These are phyloP conservation scores for Trichopria drosophilae DNA, from an alignment of 2,888 invertebrate species.

Conservation along the genomic window DNA sequence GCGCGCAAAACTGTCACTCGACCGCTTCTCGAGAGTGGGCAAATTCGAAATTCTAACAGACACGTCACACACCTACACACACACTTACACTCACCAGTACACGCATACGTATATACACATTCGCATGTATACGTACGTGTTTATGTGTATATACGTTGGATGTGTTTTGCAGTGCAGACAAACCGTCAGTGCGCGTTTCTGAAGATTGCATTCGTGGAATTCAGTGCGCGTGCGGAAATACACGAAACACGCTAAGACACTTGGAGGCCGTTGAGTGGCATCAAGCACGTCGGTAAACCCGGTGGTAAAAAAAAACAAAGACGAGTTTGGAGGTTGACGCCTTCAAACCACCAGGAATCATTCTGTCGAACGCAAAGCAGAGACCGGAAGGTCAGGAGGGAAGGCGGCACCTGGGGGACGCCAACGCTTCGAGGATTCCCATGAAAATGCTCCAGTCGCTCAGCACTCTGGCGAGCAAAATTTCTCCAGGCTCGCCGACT, in stretches of 20 bases:
- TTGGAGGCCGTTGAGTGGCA: conserved; percentile 34
- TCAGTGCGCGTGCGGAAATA: conserved; percentile 14
- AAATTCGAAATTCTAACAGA: too few relatives aligned
- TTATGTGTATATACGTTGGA: neutral
- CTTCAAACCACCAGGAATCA: conserved; percentile 37
- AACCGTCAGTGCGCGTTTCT: too few relatives aligned
- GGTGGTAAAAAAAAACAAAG: conserved; percentile 35
- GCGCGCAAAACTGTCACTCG: too few relatives aligned
- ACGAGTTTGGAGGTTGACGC: neutral
- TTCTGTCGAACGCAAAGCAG: conserved; percentile 15
- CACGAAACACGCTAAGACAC: too few relatives aligned
- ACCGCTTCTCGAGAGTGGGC: too few relatives aligned
- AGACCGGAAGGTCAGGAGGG: conserved; percentile 35
- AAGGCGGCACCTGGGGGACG: conserved; percentile 44
- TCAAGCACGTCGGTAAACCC: too few relatives aligned
- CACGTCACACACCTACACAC: too few relatives aligned
- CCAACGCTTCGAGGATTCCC: conserved; percentile 45
- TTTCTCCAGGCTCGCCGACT: conserved; percentile 73
- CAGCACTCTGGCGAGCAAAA: conserved; percentile 86
- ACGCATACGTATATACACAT: too few relatives aligned
- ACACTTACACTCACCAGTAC: too few relatives aligned
- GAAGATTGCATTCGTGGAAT: too few relatives aligned
- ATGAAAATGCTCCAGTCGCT: conserved; percentile 80
- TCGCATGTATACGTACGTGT: neutral
- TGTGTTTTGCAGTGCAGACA: too few relatives aligned